Evolutionary conservation across 2,888 invertebrate species (phyloP), one percentile per base, ranked within the genome.

Genomic region (Ashinkailepas kermadecensis): DNA sequence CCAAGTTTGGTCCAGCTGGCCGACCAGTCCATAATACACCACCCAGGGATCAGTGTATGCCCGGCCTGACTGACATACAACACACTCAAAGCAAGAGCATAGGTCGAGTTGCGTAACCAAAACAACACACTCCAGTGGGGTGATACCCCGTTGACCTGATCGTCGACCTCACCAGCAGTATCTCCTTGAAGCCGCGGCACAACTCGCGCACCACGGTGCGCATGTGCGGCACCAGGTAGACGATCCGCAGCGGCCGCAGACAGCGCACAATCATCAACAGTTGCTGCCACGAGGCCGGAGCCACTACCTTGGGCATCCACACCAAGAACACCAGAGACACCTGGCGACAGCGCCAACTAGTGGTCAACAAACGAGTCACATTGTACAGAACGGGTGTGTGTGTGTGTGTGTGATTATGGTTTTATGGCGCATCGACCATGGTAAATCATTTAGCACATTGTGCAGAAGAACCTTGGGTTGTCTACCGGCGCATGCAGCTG

Each of bases 191-290:
- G 58, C 99, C 99, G 85, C 97, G 91, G 86, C 97, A 98, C 82
- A 99, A 90, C 87, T 99, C 99, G 88, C 97, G 98, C 81, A 99
- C 99, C 39, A 99, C 99, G 89, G 98, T 96, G 84, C 99, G 91
- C 96, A 99, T 99, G 88, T 99, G 99, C 81, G 99, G 99, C 59
- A 99, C 98, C 81, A 99, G 90, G 58, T 97, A 97, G 88, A 99
- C 99, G 85, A 99, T 99, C 81, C 99, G 89, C 83, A 99, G 89
- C 6, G 99, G 99, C 15, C 99, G 91, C 84, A 99, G 93, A 88
- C 99, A 99, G 81, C 99, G 92, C 85, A 99, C 89, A 84, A 99
- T 96, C 95, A 99, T 96, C 81, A 99, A 89, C 83, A 97, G 90
- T 88, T 99, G 99, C 12, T 97, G 96, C 0, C 93, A 92, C 11